Base-by-base conservation (phyloP, 2,888 invertebrate species). In the Eupelmus urozonus region DNA sequence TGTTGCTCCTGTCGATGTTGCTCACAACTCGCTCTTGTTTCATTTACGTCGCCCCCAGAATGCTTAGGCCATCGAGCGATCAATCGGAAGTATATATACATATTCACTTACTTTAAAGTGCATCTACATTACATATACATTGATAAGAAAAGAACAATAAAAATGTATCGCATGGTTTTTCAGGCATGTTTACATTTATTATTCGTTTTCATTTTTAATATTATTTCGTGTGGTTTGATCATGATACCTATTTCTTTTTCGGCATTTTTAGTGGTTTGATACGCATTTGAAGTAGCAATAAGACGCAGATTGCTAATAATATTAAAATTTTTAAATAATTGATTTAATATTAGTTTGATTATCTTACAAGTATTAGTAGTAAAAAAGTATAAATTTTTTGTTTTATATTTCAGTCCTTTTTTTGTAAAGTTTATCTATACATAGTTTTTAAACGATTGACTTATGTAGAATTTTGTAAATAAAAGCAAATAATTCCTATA, bases 71-170 rank as follows among this genome's bases (percentile, higher is more conserved):
- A 80, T 80, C 80, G 72, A 80, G 71, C 71, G 67, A 80, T 80
- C 80, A 78, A 75, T 78, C 78, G 75, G 80, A 80, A 80, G 80
- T 80, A 78, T 80, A 80, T 77, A 70, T 75, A 80, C 80, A 80
- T 80, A 70, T 76, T 80, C 80, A 80, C 76, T 74, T 71, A 73
- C n/a, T n/a, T n/a, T n/a, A n/a, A n/a, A n/a, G n/a, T n/a, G n/a
- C n/a, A n/a, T n/a, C n/a, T n/a, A n/a, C n/a, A n/a, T n/a, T n/a
- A n/a, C n/a, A 53, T 55, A 73, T 62, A 72, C 66, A 77, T 77
- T 66, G 23, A 60, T 67, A 40, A 76, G 16, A 59, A 20, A 62
- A 49, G 63, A 62, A 62, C 59, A 29, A 71, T 45, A 29, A 63
- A 23, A 25, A 49, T 23, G 51, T 57, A 62, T 63, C 40, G 79